phyloP scores from a whole-genome alignment of 2,797 vertebrate species.

The Balearica regulorum region DNA sequence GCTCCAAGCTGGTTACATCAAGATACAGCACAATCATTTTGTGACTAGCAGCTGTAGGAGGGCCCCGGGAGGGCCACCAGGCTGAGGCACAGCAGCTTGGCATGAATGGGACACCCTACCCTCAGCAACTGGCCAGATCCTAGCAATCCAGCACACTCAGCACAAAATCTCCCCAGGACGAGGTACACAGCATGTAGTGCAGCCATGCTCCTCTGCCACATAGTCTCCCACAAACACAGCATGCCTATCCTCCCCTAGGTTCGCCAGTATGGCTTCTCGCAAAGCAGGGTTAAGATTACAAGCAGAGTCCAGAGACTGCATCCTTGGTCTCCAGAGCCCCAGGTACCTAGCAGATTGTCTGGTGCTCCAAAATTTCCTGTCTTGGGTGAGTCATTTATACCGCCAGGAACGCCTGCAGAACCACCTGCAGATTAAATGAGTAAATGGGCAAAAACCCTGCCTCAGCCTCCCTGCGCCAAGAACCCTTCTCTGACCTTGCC shows the following conservation, averaged over 20 bases:
- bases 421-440: not conserved
- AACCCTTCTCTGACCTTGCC: not conserved
- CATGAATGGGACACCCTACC: not conserved
- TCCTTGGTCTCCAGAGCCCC: not conserved
- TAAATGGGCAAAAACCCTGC: not conserved
- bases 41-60: not conserved
- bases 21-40: not conserved
- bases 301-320: not conserved
- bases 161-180: not conserved
- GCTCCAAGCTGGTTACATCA: not conserved
- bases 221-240: not conserved
- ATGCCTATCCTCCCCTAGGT: not conserved
- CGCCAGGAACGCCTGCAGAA: not conserved
- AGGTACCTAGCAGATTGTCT: not conserved
- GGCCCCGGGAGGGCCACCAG: not conserved
- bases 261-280: not conserved
- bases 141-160: not conserved
- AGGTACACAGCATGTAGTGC: not conserved
- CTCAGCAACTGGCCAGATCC: not conserved
- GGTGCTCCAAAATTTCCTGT: not conserved
- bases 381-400: not conserved
- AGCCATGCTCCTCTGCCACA: not conserved
- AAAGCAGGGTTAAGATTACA: not conserved
- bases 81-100: not conserved
- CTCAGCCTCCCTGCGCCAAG: not conserved